Conservation (phyloP, 2,113 vertebrate species). For the Todiramphus saurophagus region DNA sequence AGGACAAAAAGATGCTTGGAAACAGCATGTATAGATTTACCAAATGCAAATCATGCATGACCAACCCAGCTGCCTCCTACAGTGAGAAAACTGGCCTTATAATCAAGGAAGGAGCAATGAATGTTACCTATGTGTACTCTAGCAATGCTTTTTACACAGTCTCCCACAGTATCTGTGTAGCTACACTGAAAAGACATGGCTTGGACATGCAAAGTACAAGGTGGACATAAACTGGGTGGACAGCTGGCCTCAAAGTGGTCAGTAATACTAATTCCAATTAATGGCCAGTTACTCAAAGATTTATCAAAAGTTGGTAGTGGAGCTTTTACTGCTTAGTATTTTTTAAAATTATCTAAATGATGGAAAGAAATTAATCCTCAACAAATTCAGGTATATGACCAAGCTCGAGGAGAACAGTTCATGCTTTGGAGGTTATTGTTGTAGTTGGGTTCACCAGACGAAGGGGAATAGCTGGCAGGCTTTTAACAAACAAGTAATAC, state of each 20-base stretch:
- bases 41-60: neutral
- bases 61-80: neutral
- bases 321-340: neutral
- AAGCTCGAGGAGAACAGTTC: neutral
- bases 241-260: neutral
- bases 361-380: neutral
- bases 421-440: neutral
- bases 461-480: neutral
- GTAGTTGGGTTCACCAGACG: neutral
- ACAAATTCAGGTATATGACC: neutral
- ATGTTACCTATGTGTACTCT: neutral
- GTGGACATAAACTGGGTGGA: neutral
- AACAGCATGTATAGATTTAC: neutral
- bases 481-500: neutral
- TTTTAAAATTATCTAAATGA: neutral
- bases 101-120: neutral
- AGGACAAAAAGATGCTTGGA: slow-evolving; percentile 1
- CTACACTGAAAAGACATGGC: neutral
- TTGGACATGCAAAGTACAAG: neutral
- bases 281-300: neutral
- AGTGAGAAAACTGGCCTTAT: neutral
- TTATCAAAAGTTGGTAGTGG: neutral
- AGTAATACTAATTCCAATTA: neutral
- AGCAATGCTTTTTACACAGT: neutral
- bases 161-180: neutral